These are phyloP conservation scores for Leuctra nigra DNA, from an alignment of 2,888 invertebrate species.

Conservation along the genomic window DNA sequence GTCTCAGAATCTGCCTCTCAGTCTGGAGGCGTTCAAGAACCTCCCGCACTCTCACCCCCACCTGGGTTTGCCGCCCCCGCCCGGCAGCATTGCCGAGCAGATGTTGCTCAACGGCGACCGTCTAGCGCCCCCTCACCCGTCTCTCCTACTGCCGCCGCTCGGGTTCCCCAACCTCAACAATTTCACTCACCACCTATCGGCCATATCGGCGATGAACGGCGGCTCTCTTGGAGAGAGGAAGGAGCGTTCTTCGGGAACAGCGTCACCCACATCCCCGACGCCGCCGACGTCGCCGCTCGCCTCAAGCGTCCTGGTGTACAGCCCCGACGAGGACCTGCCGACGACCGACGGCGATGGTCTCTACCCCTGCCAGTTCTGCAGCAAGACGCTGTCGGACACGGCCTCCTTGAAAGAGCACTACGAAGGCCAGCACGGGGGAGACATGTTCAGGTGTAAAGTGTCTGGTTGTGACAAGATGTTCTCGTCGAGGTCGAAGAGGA, in stretches of 20 bases:
- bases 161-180: constrained; percentile 48
- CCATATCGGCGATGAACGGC: constrained; percentile 20
- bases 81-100: constrained; percentile 42
- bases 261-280: constrained; percentile 10
- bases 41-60: constrained; percentile 38
- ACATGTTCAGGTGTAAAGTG: constrained; percentile 68
- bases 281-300: constrained; percentile 1
- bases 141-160: constrained; percentile 43
- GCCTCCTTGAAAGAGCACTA: constrained; percentile 49
- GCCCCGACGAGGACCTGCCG: constrained; percentile 60
- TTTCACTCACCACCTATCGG: constrained; percentile 36
- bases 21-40: constrained; percentile 57
- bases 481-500: constrained; percentile 69
- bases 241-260: constrained; percentile 18
- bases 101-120: constrained; percentile 44
- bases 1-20: constrained; percentile 44
- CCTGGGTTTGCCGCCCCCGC: constrained; percentile 38
- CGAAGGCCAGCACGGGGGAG: constrained; percentile 55
- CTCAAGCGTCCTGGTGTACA: constrained; percentile 45
- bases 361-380: constrained; percentile 64
- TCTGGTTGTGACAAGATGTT: constrained; percentile 72
- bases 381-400: constrained; percentile 55
- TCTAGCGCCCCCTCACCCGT: constrained; percentile 45
- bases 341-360: constrained; percentile 58
- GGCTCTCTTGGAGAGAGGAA: constrained; percentile 17